Evolutionary conservation across 2,888 invertebrate species (phyloP).

Genomic region (Platycheirus albimanus): DNA sequence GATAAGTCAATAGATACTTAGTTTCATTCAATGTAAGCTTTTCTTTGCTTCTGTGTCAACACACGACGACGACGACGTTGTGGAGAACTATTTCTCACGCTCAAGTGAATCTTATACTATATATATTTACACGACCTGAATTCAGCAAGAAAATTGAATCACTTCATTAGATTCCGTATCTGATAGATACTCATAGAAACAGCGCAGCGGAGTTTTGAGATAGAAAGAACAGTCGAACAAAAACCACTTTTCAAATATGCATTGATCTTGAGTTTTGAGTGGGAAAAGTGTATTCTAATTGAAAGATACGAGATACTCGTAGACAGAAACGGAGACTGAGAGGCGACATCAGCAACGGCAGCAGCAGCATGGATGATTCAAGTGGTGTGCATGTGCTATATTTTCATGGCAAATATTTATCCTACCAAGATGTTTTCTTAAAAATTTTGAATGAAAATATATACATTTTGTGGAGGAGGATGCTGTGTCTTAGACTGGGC

Average conservation of each 20-base stretch:
- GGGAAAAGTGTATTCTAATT: constrained; percentile 39
- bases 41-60: not conserved
- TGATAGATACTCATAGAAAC: constrained; percentile 4
- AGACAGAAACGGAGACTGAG: not conserved
- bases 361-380: not conserved
- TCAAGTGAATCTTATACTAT: constrained; percentile 35
- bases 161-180: constrained; percentile 46
- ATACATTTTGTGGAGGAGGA: constrained; percentile 15
- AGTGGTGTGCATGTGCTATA: constrained; percentile 16
- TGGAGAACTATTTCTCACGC: constrained; percentile 21
- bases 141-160: constrained; percentile 29
- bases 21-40: not conserved
- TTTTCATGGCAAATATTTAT: constrained; percentile 57
- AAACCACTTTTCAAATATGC: constrained; percentile 13
- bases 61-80: not conserved
- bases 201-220: not conserved
- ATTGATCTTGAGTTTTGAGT: constrained; percentile 47
- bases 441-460: constrained; percentile 35
- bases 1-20: constrained; percentile 28
- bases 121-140: constrained; percentile 41
- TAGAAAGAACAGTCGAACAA: not conserved
- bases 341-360: not conserved
- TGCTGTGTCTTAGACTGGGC: not conserved
- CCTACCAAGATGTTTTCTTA: constrained; percentile 44
- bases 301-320: not conserved